Evolutionary conservation across 2,113 vertebrate species (phyloP).

Genomic region (Actenoides lindsayi): DNA sequence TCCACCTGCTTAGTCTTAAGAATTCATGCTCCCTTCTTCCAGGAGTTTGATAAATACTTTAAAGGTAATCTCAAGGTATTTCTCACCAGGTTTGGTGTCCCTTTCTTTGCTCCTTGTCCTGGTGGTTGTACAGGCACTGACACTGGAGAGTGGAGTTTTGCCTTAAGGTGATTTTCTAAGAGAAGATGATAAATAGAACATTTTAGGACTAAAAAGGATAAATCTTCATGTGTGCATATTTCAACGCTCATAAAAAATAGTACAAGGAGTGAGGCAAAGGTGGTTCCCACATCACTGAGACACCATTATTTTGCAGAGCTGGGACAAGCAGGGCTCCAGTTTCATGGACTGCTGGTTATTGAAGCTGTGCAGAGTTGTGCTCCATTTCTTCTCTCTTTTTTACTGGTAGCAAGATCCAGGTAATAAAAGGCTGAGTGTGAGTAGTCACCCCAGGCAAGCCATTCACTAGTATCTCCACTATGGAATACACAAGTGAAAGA

Average conservation of each 20-base stretch:
- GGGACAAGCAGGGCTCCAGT: background rate
- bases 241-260: background rate
- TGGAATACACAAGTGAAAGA: background rate
- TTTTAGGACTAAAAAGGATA: background rate
- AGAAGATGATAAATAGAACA: background rate
- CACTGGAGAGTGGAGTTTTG: background rate
- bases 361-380: background rate
- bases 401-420: background rate
- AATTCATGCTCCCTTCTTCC: background rate
- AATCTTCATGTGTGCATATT: background rate
- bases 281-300: background rate
- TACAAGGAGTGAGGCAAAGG: background rate
- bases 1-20: background rate
- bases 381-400: background rate
- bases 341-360: background rate
- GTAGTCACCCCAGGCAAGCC: background rate
- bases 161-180: background rate
- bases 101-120: background rate
- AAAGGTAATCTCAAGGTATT: background rate
- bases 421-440: background rate
- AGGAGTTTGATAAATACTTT: background rate
- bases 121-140: background rate
- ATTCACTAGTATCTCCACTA: background rate
- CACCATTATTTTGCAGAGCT: background rate
- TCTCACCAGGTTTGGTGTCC: background rate